Base-by-base conservation (phyloP, 1,140 invertebrate genomes). In the Polypedilum vanderplanki region DNA sequence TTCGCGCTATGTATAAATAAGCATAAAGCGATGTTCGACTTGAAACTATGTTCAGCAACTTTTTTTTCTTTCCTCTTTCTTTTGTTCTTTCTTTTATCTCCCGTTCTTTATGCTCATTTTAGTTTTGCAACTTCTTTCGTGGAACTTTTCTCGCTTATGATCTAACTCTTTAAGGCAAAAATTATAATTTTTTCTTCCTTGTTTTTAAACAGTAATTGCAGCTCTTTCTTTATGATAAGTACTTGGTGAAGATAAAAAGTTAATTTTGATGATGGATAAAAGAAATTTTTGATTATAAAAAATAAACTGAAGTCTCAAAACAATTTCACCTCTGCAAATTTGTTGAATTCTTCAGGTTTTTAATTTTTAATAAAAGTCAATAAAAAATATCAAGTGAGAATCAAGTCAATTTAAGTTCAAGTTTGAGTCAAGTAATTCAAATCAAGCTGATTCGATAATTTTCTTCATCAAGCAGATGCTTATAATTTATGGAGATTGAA, bases 1-100 rank as follows among this genome's bases (percentile, higher is more conserved):
- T 57, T 57, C 15, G 46, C 15, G n/a, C 12, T 57, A 4, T 57
- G n/a, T 57, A 57, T n/a, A 57, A 33, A 33, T 33, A 33, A 33
- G 24, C 24, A 33, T 33, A 33, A 33, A 33, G 24, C 5, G 24
- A 33, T 33, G 24, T 5, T 33, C 24, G 24, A 33, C 24, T 46
- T 57, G 46, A 57, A 57, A n/a, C 46, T n/a, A 57, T 57, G 46
- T 57, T 57, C 9, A 57, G 46, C 46, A 57, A 57, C 46, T 57
- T 57, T 57, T 57, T 57, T 57, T 57, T 57, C 46, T 15, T n/a
- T n/a, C n/a, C n/a, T n/a, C n/a, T n/a, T n/a, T 15, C 46, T 57
- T 57, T 33, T 33, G 24, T 33, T 33, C 24, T 33, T 33, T 33
- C 24, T 33, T 5, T 33, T 33, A 33, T 33, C 24, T 33, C 24